These are phyloP conservation scores for Odiellus spinosus DNA, from an alignment of 2,888 invertebrate genomes.

Conservation along the genomic window DNA sequence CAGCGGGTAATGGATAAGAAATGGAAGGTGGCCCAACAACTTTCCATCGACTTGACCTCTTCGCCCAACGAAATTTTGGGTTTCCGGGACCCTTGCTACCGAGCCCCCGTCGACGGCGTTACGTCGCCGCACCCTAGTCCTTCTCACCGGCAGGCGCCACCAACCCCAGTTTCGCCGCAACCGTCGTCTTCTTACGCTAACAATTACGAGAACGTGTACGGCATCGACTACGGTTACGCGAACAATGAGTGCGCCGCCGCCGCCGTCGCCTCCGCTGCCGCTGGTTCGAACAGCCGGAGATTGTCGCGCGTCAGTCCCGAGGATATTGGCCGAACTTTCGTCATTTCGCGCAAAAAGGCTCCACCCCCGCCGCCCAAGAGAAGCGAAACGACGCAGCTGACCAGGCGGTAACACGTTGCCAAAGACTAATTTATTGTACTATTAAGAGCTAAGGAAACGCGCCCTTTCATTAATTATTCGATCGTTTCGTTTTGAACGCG, in stretches of 20 bases:
- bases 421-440: no score
- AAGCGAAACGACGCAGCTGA: constrained; percentile 65
- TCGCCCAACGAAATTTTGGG: constrained; percentile 82
- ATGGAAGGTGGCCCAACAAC: constrained; percentile 73
- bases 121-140: background rate
- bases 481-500: no score
- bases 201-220: background rate
- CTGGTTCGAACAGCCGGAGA: background rate
- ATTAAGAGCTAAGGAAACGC: no score
- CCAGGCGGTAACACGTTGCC: constrained; percentile 6
- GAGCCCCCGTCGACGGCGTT: constrained; percentile 12
- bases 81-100: constrained; percentile 40
- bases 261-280: constrained; percentile 5
- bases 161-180: constrained; percentile 10
- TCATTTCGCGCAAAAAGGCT: constrained; percentile 41
- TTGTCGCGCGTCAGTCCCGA: background rate
- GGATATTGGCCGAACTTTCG: constrained; percentile 10
- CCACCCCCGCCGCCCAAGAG: constrained; percentile 82
- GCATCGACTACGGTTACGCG: constrained; percentile 1
- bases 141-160: constrained; percentile 3
- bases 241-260: constrained; percentile 4
- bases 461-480: no score
- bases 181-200: constrained; percentile 2
- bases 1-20: constrained; percentile 85
- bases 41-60: constrained; percentile 68